Conservation (phyloP, 2,797 vertebrate genomes). For the Chelon labrosus region DNA sequence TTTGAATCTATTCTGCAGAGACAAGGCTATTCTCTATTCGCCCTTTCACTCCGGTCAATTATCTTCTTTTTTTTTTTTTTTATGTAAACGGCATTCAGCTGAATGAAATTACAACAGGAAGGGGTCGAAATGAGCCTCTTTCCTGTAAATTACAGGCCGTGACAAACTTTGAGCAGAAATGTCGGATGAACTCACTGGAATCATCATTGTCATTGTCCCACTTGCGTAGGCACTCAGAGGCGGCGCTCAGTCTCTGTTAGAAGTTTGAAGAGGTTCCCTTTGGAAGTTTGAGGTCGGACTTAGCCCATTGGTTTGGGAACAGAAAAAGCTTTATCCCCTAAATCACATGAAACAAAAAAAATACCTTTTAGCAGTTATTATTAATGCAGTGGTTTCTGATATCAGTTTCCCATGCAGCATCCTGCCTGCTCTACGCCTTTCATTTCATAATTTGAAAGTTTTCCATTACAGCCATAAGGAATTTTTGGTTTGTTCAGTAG, state of each 20-base stretch:
- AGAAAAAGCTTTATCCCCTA: slow-evolving; percentile 21
- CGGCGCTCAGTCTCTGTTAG: slow-evolving; percentile 31
- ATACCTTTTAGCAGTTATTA: slow-evolving; percentile 40
- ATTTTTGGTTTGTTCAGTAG: neutral
- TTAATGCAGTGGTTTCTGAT: slow-evolving; percentile 34
- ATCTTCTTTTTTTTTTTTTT: slow-evolving; percentile 45
- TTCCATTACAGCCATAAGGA: slow-evolving; percentile 4
- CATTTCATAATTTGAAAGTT: slow-evolving; percentile 42
- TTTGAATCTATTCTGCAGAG: slow-evolving; percentile 61
- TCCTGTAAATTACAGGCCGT: slow-evolving; percentile 56
- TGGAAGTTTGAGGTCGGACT: slow-evolving; percentile 43
- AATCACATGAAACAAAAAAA: slow-evolving; percentile 33
- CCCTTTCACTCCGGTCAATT: slow-evolving; percentile 70
- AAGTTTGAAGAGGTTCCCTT: slow-evolving; percentile 41
- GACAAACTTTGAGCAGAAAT: slow-evolving; percentile 47
- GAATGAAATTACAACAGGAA: slow-evolving; percentile 61
- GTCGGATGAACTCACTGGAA: slow-evolving; percentile 53
- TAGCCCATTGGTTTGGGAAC: slow-evolving; percentile 27
- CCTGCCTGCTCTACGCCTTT: slow-evolving; percentile 1
- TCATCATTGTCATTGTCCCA: slow-evolving; percentile 52
- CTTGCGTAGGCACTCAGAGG: slow-evolving; percentile 37
- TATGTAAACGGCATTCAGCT: slow-evolving; percentile 44
- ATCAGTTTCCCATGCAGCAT: slow-evolving; percentile 15
- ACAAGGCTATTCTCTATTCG: slow-evolving; percentile 41
- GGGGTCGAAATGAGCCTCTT: slow-evolving; percentile 49